Percentiles rank a stretch among this genome's conserved stretches.
phyloP scores from a whole-genome alignment of 1,140 invertebrate genomes.

The Drosophila biarmipes region DNA sequence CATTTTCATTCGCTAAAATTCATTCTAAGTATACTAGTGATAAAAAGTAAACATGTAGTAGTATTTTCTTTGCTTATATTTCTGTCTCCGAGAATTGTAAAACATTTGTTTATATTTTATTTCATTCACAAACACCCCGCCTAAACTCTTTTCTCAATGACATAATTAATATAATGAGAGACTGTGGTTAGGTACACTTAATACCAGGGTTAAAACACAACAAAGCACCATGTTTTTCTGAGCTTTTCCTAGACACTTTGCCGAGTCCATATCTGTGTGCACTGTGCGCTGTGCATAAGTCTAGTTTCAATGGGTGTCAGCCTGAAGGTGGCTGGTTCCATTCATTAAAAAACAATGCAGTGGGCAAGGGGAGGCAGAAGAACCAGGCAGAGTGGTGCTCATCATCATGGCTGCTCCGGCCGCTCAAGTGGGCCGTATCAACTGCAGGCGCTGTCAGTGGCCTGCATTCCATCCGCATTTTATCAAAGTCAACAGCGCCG shows the following conservation, averaged over 20 bases:
- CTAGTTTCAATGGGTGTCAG: neutral
- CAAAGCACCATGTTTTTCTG: neutral
- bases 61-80: neutral
- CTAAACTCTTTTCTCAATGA: neutral
- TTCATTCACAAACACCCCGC: neutral
- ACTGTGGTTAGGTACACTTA: neutral
- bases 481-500: slow-evolving; percentile 50
- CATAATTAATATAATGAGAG: neutral
- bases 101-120: neutral
- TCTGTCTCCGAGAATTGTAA: neutral
- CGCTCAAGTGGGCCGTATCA: slow-evolving; percentile 44
- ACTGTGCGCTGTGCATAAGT: too few species aligned
- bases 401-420: slow-evolving; percentile 14
- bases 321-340: slow-evolving; percentile 14
- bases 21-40: neutral
- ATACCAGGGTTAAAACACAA: neutral
- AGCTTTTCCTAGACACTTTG: neutral
- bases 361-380: neutral
- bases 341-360: slow-evolving; percentile 34
- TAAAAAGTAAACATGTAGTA: neutral
- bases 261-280: neutral
- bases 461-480: slow-evolving; percentile 36
- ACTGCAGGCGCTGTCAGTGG: slow-evolving; percentile 1
- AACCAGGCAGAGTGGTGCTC: neutral
- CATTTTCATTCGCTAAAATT: neutral